Evolutionary conservation across 2,113 vertebrate species (phyloP).

Genomic region (Cariama cristata): DNA sequence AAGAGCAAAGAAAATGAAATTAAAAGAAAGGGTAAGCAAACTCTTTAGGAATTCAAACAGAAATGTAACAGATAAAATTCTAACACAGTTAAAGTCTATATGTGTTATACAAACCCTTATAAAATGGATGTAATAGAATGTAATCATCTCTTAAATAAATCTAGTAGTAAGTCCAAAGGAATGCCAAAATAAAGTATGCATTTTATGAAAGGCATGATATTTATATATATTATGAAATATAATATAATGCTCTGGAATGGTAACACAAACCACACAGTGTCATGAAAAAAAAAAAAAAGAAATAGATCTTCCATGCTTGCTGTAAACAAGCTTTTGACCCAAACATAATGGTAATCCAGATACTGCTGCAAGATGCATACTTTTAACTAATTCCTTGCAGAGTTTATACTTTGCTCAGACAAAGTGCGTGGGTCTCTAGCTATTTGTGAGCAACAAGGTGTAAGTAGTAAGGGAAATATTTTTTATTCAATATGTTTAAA

Average conservation of each 20-base stretch:
- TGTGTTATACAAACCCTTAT: neutral
- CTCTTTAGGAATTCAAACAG: neutral
- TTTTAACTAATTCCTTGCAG: neutral
- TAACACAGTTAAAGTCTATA: neutral
- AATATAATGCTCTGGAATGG: neutral
- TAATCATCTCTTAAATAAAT: neutral
- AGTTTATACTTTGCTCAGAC: neutral
- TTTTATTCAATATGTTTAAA: neutral
- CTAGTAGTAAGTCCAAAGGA: neutral
- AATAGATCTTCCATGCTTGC: neutral
- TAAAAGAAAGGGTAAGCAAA: neutral
- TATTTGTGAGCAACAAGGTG: neutral
- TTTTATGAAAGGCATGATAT: neutral
- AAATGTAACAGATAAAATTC: neutral
- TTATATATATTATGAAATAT: neutral
- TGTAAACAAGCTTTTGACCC: neutral
- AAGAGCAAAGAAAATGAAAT: neutral
- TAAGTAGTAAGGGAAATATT: neutral
- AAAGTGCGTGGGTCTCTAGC: fast-evolving
- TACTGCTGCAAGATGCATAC: neutral
- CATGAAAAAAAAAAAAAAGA: neutral
- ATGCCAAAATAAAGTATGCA: neutral
- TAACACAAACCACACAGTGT: neutral
- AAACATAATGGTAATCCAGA: neutral
- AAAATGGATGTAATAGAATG: neutral